Percentiles rank a stretch among this genome's conserved stretches.
phyloP scores from a whole-genome alignment of 2,113 vertebrate genomes.

The Peromyscus californicus region DNA sequence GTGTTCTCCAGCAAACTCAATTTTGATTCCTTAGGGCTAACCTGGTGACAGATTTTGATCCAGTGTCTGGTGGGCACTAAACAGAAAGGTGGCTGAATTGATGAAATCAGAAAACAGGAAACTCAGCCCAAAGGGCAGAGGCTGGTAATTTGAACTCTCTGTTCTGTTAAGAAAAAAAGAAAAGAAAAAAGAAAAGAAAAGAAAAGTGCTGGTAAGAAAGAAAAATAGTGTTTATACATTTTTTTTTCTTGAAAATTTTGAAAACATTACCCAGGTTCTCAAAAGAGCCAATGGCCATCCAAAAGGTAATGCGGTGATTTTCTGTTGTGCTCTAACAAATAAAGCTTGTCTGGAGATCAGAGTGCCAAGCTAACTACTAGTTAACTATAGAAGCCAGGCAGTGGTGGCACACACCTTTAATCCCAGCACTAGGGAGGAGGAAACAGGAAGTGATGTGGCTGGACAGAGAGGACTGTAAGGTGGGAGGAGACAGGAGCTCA shows the following conservation, averaged over 20 bases:
- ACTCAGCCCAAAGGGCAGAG: neutral
- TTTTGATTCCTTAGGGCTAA: neutral
- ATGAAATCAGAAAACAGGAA: neutral
- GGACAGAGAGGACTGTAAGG: too few species aligned
- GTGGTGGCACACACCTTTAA: too few species aligned
- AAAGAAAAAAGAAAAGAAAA: neutral
- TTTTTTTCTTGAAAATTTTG: neutral
- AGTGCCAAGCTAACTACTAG: too few species aligned
- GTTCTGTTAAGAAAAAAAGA: neutral
- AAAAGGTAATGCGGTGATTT: neutral
- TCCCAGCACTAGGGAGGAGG: too few species aligned
- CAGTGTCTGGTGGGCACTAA: neutral
- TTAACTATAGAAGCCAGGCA: too few species aligned
- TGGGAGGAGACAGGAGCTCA: too few species aligned
- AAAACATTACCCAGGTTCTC: neutral
- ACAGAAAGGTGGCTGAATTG: neutral
- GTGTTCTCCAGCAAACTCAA: neutral
- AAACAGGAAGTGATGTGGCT: too few species aligned
- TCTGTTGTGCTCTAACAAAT: too few species aligned
- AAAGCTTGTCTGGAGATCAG: too few species aligned
- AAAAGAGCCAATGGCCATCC: neutral
- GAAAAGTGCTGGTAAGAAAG: neutral
- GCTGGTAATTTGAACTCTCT: neutral
- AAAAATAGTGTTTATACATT: neutral
- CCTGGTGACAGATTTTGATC: neutral